phyloP scores from a whole-genome alignment of 1,140 invertebrate species.

The Leptopilina boulardi region DNA sequence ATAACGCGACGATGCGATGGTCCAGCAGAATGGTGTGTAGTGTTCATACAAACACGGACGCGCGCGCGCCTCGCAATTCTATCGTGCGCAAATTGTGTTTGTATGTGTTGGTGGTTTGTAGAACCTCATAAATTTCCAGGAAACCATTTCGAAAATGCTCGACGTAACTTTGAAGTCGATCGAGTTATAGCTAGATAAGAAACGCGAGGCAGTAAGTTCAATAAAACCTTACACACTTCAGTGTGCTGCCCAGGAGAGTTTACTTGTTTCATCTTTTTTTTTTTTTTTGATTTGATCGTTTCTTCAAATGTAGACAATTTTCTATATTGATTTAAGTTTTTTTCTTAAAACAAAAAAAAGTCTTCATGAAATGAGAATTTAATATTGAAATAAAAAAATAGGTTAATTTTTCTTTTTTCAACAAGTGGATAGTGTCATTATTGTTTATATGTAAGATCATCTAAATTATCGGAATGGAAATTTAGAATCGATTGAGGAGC shows the following conservation, averaged over 20 bases:
- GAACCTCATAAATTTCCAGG: constrained; percentile 56
- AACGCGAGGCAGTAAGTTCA: constrained; percentile 53
- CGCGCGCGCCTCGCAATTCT: background rate
- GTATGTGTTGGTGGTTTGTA: constrained; percentile 44
- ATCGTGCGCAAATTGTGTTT: background rate
- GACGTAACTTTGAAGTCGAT: constrained; percentile 55
- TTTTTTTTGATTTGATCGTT: constrained; percentile 1
- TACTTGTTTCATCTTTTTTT: constrained; percentile 27
- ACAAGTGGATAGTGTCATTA: no score
- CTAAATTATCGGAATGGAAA: no score
- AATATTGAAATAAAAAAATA: no score
- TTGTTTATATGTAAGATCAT: no score
- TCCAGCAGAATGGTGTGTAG: background rate
- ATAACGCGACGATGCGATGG: constrained; percentile 35
- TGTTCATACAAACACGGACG: constrained; percentile 15
- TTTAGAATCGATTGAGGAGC: no score
- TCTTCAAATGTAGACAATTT: background rate
- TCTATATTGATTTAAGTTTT: background rate
- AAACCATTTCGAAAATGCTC: constrained; percentile 58
- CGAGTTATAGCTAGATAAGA: constrained; percentile 52
- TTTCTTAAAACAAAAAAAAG: background rate
- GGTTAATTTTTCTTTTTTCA: no score
- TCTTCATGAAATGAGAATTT: background rate
- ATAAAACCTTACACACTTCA: constrained; percentile 53
- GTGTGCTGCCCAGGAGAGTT: constrained; percentile 21